These are phyloP conservation scores for Phyllopteryx taeniolatus DNA, from an alignment of 2,113 vertebrate genomes.

Conservation along the genomic window DNA sequence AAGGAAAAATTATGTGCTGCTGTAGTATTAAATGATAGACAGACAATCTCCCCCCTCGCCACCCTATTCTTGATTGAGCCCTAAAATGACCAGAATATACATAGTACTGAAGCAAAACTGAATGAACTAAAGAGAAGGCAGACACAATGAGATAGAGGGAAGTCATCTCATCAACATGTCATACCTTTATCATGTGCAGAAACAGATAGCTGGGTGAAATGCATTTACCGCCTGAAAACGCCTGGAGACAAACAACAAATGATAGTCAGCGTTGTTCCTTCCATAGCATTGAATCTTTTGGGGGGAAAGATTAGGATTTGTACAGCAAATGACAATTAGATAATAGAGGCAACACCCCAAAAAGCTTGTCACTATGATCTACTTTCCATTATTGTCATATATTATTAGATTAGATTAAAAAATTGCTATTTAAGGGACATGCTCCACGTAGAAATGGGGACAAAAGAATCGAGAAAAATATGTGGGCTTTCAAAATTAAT, in stretches of 20 bases:
- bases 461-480: too few species aligned
- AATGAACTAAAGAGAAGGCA: slow-evolving; percentile 12
- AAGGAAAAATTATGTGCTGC: slow-evolving; percentile 82
- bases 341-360: too few species aligned
- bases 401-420: too few species aligned
- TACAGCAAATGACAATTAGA: too few species aligned
- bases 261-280: not conserved
- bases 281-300: not conserved
- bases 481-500: too few species aligned
- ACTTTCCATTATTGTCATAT: too few species aligned
- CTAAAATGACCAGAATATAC: not conserved
- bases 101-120: slow-evolving; percentile 12
- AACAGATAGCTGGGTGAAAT: not conserved
- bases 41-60: slow-evolving; percentile 50
- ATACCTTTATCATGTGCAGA: not conserved
- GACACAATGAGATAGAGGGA: not conserved
- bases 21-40: slow-evolving; percentile 80
- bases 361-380: too few species aligned
- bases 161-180: not conserved
- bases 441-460: too few species aligned
- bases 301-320: too few species aligned
- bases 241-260: not conserved
- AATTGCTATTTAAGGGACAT: too few species aligned
- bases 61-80: not conserved
- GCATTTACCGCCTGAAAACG: not conserved